Conservation (phyloP, 2,797 vertebrate species). For the Peromyscus eremicus region DNA sequence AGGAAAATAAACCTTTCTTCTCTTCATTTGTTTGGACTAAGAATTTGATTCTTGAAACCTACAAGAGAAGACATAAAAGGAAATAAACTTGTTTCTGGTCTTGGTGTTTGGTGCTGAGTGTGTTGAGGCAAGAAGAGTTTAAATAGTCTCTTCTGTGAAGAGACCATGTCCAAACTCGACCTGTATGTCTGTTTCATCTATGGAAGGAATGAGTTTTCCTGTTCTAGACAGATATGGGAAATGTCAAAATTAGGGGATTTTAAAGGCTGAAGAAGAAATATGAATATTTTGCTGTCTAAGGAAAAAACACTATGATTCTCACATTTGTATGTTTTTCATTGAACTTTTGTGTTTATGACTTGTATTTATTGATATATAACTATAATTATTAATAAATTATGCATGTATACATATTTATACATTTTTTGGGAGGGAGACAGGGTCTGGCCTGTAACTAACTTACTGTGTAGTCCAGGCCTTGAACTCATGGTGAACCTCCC, state of each 20-base stretch:
- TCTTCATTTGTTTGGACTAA: constrained; percentile 65
- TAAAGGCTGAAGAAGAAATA: constrained; percentile 59
- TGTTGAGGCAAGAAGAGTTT: constrained; percentile 21
- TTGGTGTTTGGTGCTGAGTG: constrained; percentile 40
- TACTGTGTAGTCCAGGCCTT: not conserved
- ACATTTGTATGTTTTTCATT: constrained; percentile 35
- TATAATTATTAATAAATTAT: constrained; percentile 21
- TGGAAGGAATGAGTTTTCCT: constrained; percentile 13
- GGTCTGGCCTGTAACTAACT: not conserved
- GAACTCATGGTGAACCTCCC: not conserved
- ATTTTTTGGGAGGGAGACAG: not conserved
- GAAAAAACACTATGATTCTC: not conserved
- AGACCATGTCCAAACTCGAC: not conserved
- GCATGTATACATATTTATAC: not conserved
- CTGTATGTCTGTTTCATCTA: not conserved
- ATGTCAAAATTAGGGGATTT: constrained; percentile 57
- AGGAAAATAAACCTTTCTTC: constrained; percentile 15
- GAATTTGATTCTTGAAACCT: constrained; percentile 73
- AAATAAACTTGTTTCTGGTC: not conserved
- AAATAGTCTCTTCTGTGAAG: constrained; percentile 46
- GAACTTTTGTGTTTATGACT: not conserved
- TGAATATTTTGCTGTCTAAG: constrained; percentile 1
- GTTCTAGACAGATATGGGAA: constrained; percentile 14
- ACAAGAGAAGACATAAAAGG: constrained; percentile 32
- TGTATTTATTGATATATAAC: not conserved